Base-by-base conservation (phyloP, 2,113 vertebrate genomes). In the Trematocara variabile region DNA sequence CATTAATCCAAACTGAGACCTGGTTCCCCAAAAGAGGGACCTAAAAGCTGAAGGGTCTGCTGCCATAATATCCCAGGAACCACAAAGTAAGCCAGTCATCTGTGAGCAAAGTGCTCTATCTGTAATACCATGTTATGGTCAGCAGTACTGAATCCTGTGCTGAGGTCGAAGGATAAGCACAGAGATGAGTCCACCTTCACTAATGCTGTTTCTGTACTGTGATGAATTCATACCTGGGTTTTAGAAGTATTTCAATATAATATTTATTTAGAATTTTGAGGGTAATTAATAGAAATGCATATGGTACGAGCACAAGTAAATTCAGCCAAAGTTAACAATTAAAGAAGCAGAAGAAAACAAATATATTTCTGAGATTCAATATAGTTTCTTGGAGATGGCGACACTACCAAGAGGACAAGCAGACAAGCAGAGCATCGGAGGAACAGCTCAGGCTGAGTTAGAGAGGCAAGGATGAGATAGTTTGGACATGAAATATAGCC, bases 221-320 rank as follows among this genome's bases (percentile, higher is more conserved):
- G 56, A 60, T 60, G 16, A 0, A 60, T 34, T 60, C 56, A 34
- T 60, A 34, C 3, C 16, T 34, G 8, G 25, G 14, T 3, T 77
- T 77, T 54, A 78, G 7, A 78, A 22, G 48, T 54, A 54, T 78
- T 53, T 37, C 34, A 54, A 22, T 54, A 53, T n/a, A 53, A 10
- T 53, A 53, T 22, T 44, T 70, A 46, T 70, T 39, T 41, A n/a
- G 9, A 63, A 34, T 18, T 10, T 34, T 1, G 3, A 41, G 7
- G n/a, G n/a, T 68, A 39, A 68, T 68, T 68, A 68, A 22, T 22
- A 22, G 37, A 41, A 63, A 37, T 20, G 18, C 18, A 37, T 20
- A 20, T 0, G 33, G 18, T 0, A 39, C 9, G 6, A 65, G 33
- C 33, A 39, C 18, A 39, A 7, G 33, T 20, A 39, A 37, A 65